Evolutionary conservation across 1,140 invertebrate species (phyloP).

Genomic region (Drosophila asahinai): DNA sequence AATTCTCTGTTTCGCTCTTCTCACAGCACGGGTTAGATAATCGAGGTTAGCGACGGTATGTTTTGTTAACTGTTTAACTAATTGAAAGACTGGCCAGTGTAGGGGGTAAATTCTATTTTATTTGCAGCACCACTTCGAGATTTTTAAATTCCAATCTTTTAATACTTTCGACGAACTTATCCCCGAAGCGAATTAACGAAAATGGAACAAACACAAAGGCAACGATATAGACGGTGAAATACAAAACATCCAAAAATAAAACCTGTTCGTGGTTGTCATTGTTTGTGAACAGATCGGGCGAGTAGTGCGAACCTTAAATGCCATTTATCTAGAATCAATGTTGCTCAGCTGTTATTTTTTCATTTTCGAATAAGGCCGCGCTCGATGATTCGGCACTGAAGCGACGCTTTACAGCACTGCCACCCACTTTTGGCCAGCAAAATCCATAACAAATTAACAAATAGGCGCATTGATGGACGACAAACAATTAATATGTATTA

Average conservation of each 20-base stretch:
- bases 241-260: constrained; percentile 45
- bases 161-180: neutral
- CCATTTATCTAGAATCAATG: neutral
- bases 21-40: constrained; percentile 44
- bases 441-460: neutral
- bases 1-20: constrained; percentile 1
- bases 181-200: neutral
- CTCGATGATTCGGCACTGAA: neutral
- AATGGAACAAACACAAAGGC: neutral
- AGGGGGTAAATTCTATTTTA: neutral
- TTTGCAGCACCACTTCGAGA: neutral
- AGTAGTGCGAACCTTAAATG: neutral
- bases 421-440: neutral
- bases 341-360: constrained; percentile 16
- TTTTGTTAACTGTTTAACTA: neutral
- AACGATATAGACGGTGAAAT: neutral
- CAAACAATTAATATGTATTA: constrained; percentile 9
- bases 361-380: neutral
- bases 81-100: neutral
- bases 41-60: neutral
- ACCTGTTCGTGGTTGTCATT: constrained; percentile 28
- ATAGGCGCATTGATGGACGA: neutral
- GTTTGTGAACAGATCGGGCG: neutral
- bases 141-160: neutral
- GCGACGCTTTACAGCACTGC: neutral